Conservation (phyloP, 2,113 vertebrate genomes). For the Terrapene triunguis region DNA sequence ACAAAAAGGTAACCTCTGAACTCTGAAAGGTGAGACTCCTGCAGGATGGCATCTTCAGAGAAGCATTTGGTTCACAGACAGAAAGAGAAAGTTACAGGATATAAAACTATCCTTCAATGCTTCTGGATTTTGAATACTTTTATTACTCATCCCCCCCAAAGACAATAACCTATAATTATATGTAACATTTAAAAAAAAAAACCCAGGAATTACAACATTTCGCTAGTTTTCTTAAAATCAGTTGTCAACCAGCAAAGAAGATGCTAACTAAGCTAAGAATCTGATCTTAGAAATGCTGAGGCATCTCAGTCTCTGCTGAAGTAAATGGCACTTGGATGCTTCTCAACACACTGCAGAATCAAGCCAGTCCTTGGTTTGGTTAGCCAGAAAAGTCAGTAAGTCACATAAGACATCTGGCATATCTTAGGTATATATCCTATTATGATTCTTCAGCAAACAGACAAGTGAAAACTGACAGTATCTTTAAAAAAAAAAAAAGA, state of each 20-base stretch:
- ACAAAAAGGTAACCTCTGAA: not conserved
- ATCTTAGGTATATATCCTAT: slow-evolving; percentile 58
- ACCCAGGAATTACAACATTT: not conserved
- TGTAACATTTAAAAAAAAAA: not conserved
- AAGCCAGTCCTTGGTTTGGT: not conserved
- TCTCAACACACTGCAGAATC: too few species aligned
- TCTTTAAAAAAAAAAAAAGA: not conserved
- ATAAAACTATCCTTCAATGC: not conserved
- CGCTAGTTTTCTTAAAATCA: not conserved
- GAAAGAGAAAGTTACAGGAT: not conserved
- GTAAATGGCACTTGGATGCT: too few species aligned
- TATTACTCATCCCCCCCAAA: not conserved
- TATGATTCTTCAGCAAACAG: slow-evolving; percentile 37
- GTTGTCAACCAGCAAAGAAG: not conserved
- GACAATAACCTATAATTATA: not conserved
- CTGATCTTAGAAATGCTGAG: not conserved
- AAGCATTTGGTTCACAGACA: not conserved
- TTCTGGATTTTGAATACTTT: not conserved
- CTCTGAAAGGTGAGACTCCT: not conserved
- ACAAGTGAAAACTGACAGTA: slow-evolving; percentile 61
- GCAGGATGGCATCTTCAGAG: not conserved
- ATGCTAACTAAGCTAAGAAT: not conserved
- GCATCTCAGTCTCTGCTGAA: too few species aligned
- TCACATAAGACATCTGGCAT: slow-evolving; percentile 37
- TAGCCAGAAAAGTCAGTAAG: slow-evolving; percentile 41